Percentiles rank a stretch among this genome's conserved stretches.
Evolutionary conservation across 2,113 vertebrate genomes (phyloP).

Genomic region (Atrichornis clamosus): DNA sequence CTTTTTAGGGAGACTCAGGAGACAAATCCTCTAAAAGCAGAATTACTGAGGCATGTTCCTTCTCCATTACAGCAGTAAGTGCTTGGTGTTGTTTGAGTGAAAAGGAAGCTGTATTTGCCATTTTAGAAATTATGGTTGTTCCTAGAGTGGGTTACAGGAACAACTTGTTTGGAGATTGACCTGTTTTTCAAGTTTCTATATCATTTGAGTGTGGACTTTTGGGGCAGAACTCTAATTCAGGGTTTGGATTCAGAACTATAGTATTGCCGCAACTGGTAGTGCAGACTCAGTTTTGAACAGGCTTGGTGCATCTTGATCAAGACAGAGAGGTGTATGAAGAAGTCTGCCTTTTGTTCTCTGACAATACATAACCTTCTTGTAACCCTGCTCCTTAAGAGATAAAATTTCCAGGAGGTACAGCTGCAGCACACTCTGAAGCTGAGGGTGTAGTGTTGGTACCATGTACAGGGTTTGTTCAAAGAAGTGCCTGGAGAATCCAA

Average conservation of each 20-base stretch:
- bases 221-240: background rate
- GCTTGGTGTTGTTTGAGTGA: background rate
- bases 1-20: background rate
- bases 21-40: background rate
- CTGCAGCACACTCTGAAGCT: background rate
- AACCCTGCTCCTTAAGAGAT: background rate
- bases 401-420: background rate
- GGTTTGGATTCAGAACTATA: background rate
- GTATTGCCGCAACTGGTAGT: background rate
- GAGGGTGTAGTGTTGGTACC: background rate
- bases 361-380: background rate
- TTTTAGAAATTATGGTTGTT: background rate
- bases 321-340: background rate
- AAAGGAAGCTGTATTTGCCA: background rate
- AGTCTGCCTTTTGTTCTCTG: background rate
- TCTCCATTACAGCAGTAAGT: background rate
- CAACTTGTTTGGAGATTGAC: background rate
- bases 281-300: background rate
- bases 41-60: background rate
- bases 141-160: background rate
- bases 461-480: accelerated
- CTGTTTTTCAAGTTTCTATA: background rate
- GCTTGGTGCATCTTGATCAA: background rate
- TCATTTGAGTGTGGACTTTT: background rate
- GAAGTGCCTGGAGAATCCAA: background rate